These are phyloP conservation scores for Cheumatopsyche charites DNA, from an alignment of 1,140 invertebrate species.

Conservation along the genomic window DNA sequence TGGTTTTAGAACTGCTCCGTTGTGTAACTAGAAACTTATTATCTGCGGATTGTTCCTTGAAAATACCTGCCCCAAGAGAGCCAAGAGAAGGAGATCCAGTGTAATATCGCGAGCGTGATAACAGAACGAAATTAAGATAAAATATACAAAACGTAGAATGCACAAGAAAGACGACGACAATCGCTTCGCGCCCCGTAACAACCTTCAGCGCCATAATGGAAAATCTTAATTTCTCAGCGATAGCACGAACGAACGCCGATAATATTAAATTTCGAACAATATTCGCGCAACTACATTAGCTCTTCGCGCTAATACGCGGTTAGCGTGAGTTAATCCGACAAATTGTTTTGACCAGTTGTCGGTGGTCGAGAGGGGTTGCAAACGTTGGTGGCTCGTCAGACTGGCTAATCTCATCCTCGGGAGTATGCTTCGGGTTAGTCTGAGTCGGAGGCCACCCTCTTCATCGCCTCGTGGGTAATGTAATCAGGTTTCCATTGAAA, in stretches of 20 bases:
- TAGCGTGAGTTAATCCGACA: constrained; percentile 44
- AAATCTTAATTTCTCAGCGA: too few relatives aligned
- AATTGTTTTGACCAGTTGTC: constrained; percentile 33
- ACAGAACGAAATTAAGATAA: constrained; percentile 17
- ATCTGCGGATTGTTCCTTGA: constrained; percentile 21
- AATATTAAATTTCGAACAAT: too few relatives aligned
- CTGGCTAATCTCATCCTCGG: not conserved
- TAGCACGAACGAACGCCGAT: too few relatives aligned
- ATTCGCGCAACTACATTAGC: constrained; percentile 1
- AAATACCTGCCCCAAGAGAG: constrained; percentile 19
- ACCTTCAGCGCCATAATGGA: too few relatives aligned
- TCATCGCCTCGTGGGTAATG: constrained; percentile 20
- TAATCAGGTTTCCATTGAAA: constrained; percentile 33
- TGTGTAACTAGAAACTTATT: constrained; percentile 22
- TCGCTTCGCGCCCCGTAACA: not conserved
- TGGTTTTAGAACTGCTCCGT: not conserved
- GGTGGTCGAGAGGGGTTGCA: not conserved
- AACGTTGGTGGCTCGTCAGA: constrained; percentile 6
- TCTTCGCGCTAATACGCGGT: constrained; percentile 35
- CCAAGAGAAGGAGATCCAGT: not conserved
- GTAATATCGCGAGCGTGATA: constrained; percentile 6
- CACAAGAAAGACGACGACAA: constrained; percentile 6
- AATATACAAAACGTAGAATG: constrained; percentile 7
- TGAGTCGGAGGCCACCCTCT: not conserved
- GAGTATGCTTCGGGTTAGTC: not conserved